A percentile compares a stretch with the other conserved stretches of the same genome.
These are phyloP conservation scores for Lampris megalopsis DNA, from an alignment of 2,113 vertebrate genomes.

Conservation along the genomic window DNA sequence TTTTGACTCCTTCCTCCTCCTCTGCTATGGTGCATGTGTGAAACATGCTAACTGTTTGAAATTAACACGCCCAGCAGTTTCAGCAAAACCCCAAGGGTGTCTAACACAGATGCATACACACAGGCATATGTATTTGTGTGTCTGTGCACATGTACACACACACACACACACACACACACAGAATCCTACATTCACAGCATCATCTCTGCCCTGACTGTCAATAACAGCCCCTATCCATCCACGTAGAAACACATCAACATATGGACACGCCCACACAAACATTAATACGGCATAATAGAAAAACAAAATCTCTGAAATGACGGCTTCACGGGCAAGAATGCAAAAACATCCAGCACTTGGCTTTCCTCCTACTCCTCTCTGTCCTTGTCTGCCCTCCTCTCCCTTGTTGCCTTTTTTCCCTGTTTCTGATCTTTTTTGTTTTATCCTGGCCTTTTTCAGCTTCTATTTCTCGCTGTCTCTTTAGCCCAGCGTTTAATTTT, in stretches of 20 bases:
- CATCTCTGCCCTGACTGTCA: slow-evolving; percentile 58
- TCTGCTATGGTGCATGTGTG: slow-evolving; percentile 4
- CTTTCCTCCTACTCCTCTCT: background rate
- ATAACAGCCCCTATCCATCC: slow-evolving; percentile 9
- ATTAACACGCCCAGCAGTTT: background rate
- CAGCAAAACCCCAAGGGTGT: slow-evolving; percentile 13
- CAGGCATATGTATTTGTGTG: no score
- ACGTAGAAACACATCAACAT: background rate
- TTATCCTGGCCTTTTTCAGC: background rate
- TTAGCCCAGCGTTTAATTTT: no score
- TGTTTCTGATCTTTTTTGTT: background rate
- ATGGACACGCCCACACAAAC: background rate
- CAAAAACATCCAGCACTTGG: slow-evolving; percentile 6
- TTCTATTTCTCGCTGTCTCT: no score
- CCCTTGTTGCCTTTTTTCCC: background rate
- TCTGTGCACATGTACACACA: background rate
- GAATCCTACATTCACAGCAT: slow-evolving; percentile 53
- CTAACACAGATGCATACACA: slow-evolving; percentile 11
- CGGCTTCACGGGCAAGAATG: slow-evolving; percentile 47
- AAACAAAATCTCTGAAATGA: slow-evolving; percentile 35
- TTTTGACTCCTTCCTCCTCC: background rate
- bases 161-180: slow-evolving; percentile 15
- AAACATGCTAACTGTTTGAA: slow-evolving; percentile 2
- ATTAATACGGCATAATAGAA: background rate
- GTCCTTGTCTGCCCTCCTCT: background rate